Evolutionary conservation across 2,888 invertebrate genomes (phyloP), one percentile per base, ranked within the genome.

Genomic region (Cerceris rybyensis): DNA sequence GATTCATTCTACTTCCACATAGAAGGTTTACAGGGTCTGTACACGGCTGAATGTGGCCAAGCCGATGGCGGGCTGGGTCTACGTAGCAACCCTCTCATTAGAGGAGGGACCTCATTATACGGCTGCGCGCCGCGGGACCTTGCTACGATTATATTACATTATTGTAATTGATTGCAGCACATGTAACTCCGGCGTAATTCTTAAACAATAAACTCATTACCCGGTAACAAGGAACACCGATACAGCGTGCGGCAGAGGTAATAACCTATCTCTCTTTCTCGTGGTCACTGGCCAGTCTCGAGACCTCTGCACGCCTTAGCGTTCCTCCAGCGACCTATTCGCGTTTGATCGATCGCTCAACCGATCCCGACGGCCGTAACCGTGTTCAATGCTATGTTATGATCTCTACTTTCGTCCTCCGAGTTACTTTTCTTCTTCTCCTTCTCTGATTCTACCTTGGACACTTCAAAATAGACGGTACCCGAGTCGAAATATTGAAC

Each of bases 201-300:
- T 87, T 84, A 87, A 89, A 90, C 89, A 90, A 91, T 90, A 90
- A 90, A 89, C 89, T 89, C 88, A 89, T 90, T 90, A 90, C 80
- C 77, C 78, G 81, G 84, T 85, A 87, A 88, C 87, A 82, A 86
- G 87, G 83, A 81, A 79, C 76, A 72, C 75, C 81, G 81, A 75
- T 79, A 80, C 75, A 75, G 42, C 78, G 81, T 70, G 75, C 69
- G 70, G 77, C 81, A 75, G 70, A 83, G 75, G 80, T 88, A 89
- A 88, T 88, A 88, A 88, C 85, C 85, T 77, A 81, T 85, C 84
- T 81, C 83, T 78, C 84, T 81, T 82, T 78, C 49, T 59, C 65
- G 74, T 55, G 68, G 69, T 54, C 58, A 28, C 57, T 28, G 65
- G 57, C 28, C 54, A 57, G 77, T 42, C 59, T 59, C 80, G 78